A percentile compares a stretch with the other conserved stretches of the same genome.
Evolutionary conservation across 64 coral and sea anemone genomes (phyloP).

Genomic region (Exaiptasia diaphana): DNA sequence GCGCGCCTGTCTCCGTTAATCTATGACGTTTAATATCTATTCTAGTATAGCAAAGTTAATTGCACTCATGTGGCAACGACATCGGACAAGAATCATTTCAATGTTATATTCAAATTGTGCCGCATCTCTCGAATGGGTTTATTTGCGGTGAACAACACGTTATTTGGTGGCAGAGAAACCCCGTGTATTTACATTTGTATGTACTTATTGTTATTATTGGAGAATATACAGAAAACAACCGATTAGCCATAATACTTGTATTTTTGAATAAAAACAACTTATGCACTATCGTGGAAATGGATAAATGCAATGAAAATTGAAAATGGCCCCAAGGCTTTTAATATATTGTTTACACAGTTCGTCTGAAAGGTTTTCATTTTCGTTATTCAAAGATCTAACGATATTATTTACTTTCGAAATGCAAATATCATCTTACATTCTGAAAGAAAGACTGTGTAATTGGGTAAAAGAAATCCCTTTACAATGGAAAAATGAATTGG

Average conservation of each 20-base stretch:
- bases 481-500: neutral
- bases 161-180: too few relatives aligned
- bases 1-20: slow-evolving; percentile 6
- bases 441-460: neutral
- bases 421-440: neutral
- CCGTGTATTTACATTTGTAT: too few relatives aligned
- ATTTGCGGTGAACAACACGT: too few relatives aligned
- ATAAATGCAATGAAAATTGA: too few relatives aligned
- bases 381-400: slow-evolving; percentile 14
- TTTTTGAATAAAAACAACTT: too few relatives aligned
- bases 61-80: slow-evolving; percentile 5
- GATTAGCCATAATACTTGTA: too few relatives aligned
- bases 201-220: too few relatives aligned
- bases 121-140: neutral
- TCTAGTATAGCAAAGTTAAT: slow-evolving; percentile 21
- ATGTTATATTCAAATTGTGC: neutral
- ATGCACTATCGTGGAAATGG: too few relatives aligned
- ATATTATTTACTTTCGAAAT: slow-evolving; percentile 8
- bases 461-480: neutral
- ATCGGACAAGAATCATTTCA: neutral
- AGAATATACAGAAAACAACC: too few relatives aligned
- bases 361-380: slow-evolving; percentile 14
- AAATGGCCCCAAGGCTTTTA: neutral
- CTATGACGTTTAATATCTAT: slow-evolving; percentile 13
- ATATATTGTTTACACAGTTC: slow-evolving; percentile 18